Percentiles rank a stretch among this genome's conserved stretches.
These are phyloP conservation scores for Dryobotodes eremita DNA, from an alignment of 2,888 invertebrate species.

Conservation along the genomic window DNA sequence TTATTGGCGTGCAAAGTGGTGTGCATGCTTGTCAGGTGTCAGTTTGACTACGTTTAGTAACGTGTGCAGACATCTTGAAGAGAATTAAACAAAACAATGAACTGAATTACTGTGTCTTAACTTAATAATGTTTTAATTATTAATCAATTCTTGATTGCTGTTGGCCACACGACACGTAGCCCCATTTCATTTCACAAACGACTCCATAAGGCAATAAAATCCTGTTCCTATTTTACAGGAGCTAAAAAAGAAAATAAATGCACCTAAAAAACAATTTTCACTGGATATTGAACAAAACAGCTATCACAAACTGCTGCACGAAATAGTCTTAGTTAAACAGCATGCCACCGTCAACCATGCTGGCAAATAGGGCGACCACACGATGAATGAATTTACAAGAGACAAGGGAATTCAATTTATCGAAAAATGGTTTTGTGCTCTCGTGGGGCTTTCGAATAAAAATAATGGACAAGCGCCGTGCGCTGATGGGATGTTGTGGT, in stretches of 20 bases:
- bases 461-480: slow-evolving; percentile 66
- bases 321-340: slow-evolving; percentile 39
- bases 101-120: neutral
- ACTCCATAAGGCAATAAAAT: neutral
- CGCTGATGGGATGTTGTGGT: slow-evolving; percentile 60
- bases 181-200: neutral
- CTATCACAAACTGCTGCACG: slow-evolving; percentile 24
- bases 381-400: slow-evolving; percentile 71
- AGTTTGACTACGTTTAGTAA: slow-evolving; percentile 15
- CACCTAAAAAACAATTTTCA: neutral
- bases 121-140: neutral
- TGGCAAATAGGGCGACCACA: slow-evolving; percentile 64
- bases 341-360: slow-evolving; percentile 58
- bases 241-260: neutral
- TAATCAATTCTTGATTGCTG: neutral
- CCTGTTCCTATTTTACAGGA: neutral
- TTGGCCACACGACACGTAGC: neutral
- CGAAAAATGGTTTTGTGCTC: slow-evolving; percentile 70
- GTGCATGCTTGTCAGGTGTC: neutral
- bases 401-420: slow-evolving; percentile 76
- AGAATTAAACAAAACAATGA: neutral
- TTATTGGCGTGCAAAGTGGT: slow-evolving; percentile 4
- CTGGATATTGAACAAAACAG: slow-evolving; percentile 20
- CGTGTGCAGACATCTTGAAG: neutral
- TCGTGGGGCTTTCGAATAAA: slow-evolving; percentile 68